Evolutionary conservation across 2,113 vertebrate species (phyloP).

Genomic region (Menidia beryllina): DNA sequence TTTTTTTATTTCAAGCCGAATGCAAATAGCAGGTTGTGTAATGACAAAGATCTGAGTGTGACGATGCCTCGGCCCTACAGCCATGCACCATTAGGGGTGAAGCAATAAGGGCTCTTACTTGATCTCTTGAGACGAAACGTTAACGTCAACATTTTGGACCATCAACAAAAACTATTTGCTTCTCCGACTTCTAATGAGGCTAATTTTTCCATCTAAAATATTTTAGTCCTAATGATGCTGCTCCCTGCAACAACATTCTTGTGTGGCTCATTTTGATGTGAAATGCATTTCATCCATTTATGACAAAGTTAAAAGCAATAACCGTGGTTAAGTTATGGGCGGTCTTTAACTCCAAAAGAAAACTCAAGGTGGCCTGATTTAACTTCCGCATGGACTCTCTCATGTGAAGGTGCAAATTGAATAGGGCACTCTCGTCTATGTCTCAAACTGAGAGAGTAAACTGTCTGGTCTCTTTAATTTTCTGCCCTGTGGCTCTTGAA

Average conservation of each 20-base stretch:
- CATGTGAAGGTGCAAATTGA: constrained; percentile 37
- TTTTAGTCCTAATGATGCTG: constrained; percentile 33
- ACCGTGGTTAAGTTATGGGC: neutral
- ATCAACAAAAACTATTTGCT: constrained; percentile 48
- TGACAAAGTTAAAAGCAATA: neutral
- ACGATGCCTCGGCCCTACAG: constrained; percentile 41
- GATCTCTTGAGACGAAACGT: constrained; percentile 45
- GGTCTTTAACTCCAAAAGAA: constrained; percentile 3
- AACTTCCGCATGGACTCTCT: constrained; percentile 8
- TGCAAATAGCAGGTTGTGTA: constrained; percentile 3
- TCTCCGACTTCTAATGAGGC: constrained; percentile 24
- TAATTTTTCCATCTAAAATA: constrained; percentile 13
- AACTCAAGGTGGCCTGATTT: neutral
- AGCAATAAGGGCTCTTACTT: constrained; percentile 42
- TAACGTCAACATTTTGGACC: constrained; percentile 34
- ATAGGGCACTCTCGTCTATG: constrained; percentile 6
- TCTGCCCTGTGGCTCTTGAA: constrained; percentile 24
- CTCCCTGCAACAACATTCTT: constrained; percentile 14
- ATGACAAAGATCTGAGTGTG: constrained; percentile 16
- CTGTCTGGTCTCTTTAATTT: constrained; percentile 17
- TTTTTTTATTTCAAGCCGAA: neutral
- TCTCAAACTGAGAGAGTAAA: constrained; percentile 47
- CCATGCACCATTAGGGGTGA: constrained; percentile 58
- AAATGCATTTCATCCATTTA: constrained; percentile 8
- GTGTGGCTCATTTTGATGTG: neutral